Evolutionary conservation across 1,140 invertebrate species (phyloP), one percentile per base, ranked within the genome.

Genomic region (Phocides pigmalion): DNA sequence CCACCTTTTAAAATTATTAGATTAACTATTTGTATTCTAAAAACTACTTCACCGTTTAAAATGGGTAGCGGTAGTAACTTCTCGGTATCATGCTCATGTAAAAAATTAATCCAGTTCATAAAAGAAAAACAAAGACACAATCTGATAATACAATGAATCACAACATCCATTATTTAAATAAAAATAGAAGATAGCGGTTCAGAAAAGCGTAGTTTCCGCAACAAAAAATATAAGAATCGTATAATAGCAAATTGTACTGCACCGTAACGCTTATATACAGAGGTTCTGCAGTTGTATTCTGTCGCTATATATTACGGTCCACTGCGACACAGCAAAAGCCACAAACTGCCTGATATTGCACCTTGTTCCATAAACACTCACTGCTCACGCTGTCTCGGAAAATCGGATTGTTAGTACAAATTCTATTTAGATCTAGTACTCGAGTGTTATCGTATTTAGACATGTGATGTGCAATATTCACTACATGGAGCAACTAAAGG

Each of bases 281-380:
- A 14, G 19, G 16, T 54, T 22, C 32, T 41, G 51, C 35, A 20
- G 37, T 42, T 9, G 35, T 12, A 41, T 54, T 14, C 53, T 56
- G 53, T 56, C 37, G 37, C 37, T 42, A 42, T 25, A 41, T 25
- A 56, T 56, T 56, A 42, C 53, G 20, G 53, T n/a, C 37, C 53
- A 56, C 39, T 56, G 53, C 39, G 53, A 56, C 53, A 25, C 1
- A 41, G 51, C 16, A 20, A 25, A 56, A 44, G 53, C 53, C 53
- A 56, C 53, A 56, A 50, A 42, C 39, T 16, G 53, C 53, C 39
- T 44, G 53, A 28, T 25, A 41, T 41, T 56, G 20, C 39, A 42
- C 39, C 53, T 56, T 20, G 53, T 9, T 51, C 15, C 44, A 41
- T 42, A 56, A 35, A 51, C 9, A 51, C 46, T 49, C 15, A 46